These are phyloP conservation scores for Lobophora halterata DNA, from an alignment of 2,888 invertebrate species.

Conservation along the genomic window DNA sequence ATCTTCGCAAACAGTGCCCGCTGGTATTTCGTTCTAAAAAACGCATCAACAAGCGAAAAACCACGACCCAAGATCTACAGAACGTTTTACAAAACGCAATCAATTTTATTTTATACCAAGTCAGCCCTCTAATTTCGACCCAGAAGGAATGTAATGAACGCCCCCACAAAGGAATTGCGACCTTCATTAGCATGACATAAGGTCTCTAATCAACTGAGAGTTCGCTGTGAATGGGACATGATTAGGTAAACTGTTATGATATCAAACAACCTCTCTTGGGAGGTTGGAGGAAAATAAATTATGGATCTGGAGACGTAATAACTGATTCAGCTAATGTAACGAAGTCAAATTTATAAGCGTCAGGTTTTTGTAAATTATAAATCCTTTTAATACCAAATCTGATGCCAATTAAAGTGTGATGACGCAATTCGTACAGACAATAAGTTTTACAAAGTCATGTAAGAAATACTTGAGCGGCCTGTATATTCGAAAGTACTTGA, in stretches of 20 bases:
- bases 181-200: conserved; percentile 26
- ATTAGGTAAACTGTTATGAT: conserved; percentile 35
- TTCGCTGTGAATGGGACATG: conserved; percentile 31
- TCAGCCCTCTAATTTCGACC: conserved; percentile 32
- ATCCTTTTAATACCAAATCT: too few species aligned
- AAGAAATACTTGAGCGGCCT: too few species aligned
- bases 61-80: conserved; percentile 2
- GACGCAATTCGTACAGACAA: too few species aligned
- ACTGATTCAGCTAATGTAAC: conserved; percentile 19
- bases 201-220: conserved; percentile 27
- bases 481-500: too few species aligned
- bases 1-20: too few species aligned
- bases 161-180: conserved; percentile 30
- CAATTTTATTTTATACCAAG: conserved; percentile 30
- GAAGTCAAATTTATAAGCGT: background rate
- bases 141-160: conserved; percentile 33
- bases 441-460: too few species aligned
- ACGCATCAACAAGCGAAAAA: conserved; percentile 1
- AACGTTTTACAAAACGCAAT: conserved; percentile 29
- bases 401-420: too few species aligned
- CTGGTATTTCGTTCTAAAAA: conserved; percentile 2
- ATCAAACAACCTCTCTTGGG: conserved; percentile 25
- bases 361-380: too few species aligned
- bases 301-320: conserved; percentile 18
- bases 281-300: conserved; percentile 12